Evolutionary conservation across 1,140 invertebrate genomes (phyloP).

Genomic region (Archivesica marissinica): DNA sequence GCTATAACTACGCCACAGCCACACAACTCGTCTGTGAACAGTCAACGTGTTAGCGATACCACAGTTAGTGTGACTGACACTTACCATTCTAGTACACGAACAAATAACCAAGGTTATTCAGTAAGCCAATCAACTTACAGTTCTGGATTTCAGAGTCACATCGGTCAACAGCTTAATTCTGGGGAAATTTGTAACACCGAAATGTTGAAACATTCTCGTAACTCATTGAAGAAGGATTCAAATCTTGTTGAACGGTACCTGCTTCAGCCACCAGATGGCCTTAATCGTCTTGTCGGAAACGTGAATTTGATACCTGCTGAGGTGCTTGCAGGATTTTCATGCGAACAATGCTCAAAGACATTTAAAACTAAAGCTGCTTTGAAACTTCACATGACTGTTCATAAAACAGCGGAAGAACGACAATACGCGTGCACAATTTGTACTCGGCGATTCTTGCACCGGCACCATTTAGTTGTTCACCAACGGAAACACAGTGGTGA

Average conservation of each 20-base stretch:
- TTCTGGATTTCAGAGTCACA: conserved; percentile 8
- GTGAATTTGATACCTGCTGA: conserved; percentile 11
- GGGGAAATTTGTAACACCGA: background rate
- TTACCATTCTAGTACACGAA: conserved; percentile 32
- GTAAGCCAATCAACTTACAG: conserved; percentile 43
- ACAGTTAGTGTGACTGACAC: conserved; percentile 51
- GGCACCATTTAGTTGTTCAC: conserved; percentile 57
- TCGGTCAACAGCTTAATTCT: background rate
- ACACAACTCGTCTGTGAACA: conserved; percentile 28
- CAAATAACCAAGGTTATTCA: conserved; percentile 23
- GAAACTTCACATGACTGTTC: conserved; percentile 55
- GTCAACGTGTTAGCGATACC: conserved; percentile 41
- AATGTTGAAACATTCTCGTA: background rate
- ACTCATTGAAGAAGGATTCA: background rate
- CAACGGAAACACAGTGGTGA: conserved; percentile 57
- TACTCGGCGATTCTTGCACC: conserved; percentile 47
- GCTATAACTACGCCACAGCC: conserved; percentile 53
- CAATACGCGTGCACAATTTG: conserved; percentile 51
- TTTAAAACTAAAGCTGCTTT: conserved; percentile 61
- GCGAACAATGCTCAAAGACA: conserved; percentile 49
- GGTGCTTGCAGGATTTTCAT: conserved; percentile 24
- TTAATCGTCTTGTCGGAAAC: conserved; percentile 1
- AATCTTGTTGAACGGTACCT: conserved; percentile 31
- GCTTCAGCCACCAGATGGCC: background rate
- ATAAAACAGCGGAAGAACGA: conserved; percentile 53